A percentile compares a stretch with the other conserved stretches of the same genome.
These are phyloP conservation scores for Pimephales promelas DNA, from an alignment of 2,113 vertebrate genomes.

Conservation along the genomic window DNA sequence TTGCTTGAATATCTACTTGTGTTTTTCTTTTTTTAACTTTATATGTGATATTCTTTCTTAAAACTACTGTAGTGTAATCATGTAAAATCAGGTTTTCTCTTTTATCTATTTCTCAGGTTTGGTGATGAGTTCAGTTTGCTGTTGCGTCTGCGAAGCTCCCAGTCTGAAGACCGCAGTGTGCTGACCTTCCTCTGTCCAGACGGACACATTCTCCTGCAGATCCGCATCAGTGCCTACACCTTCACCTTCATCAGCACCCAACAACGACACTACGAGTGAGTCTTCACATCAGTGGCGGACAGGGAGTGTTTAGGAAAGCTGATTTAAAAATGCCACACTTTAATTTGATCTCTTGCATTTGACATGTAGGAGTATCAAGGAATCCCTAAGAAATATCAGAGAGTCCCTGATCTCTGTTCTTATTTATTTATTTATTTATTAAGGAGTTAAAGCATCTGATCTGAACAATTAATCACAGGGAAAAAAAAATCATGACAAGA, in stretches of 20 bases:
- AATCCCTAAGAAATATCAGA: neutral
- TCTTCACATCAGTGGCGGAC: neutral
- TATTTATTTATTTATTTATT: neutral
- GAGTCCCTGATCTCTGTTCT: neutral
- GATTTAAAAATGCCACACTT: no score
- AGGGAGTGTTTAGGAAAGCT: neutral
- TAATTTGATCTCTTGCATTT: neutral
- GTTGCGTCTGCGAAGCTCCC: slow-evolving; percentile 77
- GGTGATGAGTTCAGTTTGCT: slow-evolving; percentile 83
- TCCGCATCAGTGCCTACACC: slow-evolving; percentile 73
- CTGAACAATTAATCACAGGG: neutral
- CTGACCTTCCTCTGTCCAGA: slow-evolving; percentile 79
- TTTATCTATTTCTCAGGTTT: slow-evolving; percentile 72
- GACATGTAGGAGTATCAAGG: neutral
- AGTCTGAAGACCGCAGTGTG: slow-evolving; percentile 79
- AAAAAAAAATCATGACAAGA: neutral
- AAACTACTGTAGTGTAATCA: neutral
- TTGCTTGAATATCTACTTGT: neutral
- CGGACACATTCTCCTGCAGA: slow-evolving; percentile 79
- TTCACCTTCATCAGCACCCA: slow-evolving; percentile 81
- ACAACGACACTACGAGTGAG: slow-evolving; percentile 88
- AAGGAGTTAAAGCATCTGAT: neutral
- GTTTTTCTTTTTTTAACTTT: neutral
- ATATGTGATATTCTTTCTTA: neutral
- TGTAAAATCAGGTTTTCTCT: neutral